Evolutionary conservation across 2,113 vertebrate species (phyloP), one percentile per base, ranked within the genome.

Genomic region (Anguilla rostrata): DNA sequence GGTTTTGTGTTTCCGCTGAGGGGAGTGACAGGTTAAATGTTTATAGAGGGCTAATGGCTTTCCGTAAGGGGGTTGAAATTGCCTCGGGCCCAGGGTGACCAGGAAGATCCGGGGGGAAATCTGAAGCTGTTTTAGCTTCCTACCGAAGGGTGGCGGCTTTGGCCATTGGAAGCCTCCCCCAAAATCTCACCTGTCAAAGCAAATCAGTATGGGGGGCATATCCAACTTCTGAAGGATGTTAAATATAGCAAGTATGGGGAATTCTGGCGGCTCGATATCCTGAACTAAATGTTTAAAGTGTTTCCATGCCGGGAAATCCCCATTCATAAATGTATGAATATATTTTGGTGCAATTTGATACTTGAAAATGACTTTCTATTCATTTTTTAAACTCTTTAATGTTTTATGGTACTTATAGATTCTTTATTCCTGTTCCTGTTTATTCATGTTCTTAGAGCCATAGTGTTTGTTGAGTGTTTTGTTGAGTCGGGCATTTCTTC

Each of bases 31-130:
- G 90, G 92, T 87, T 91, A 91, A 91, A 92, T 94, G 92, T 95
- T 95, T 94, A 94, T 91, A 90, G 93, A 90, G 87, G 89, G 87
- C 91, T 95, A 94, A 95, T 94, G 94, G 94, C 92, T 92, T 94
- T 90, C 92, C 93, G 92, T 93, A 90, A 90, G 90, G 90, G 92
- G 89, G 89, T 0, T 84, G 87, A 86, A 85, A 88, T 82, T 75
- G 90, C 91, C 89, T 26, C 83, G n/a, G 41, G 66, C 78, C 12
- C 34, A 2, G 34, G 39, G 81, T 53, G 39, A 66, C 53, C 53
- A 56, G 6, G 53, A 40, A 12, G n/a, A 2, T 75, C 6, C 16
- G 26, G 71, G 63, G 20, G 16, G 26, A 26, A 71, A n/a, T 7
- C 26, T 22, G 63, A n/a, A 8, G 22, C 57, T 60, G 57, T 60